Evolutionary conservation across 2,113 vertebrate species (phyloP), one percentile per base, ranked within the genome.

Genomic region (Girardinichthys multiradiatus): DNA sequence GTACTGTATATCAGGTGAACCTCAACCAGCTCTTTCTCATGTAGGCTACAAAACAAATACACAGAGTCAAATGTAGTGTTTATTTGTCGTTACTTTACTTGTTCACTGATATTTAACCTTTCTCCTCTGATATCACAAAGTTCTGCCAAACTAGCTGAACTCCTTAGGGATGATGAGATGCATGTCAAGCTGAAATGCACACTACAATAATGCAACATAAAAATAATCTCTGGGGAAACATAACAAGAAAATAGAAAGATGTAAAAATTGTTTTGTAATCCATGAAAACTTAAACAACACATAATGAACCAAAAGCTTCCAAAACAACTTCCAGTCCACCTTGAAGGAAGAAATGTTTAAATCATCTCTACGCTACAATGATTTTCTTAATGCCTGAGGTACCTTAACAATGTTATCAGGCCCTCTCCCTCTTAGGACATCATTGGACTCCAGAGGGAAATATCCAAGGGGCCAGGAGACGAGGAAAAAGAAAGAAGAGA

Each of bases 381-480:
- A 74, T 77, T 86, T 80, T 67, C 33, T 24, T 51, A 59, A 77
- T 58, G 83, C 76, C 68, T 27, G 60, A 21, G 76, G 76, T 74
- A 80, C 67, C 73, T 31, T 63, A 72, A 45, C 66, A 24, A 45
- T 1, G 64, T 86, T 68, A 21, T 74, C 74, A 14, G 13, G 12
- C 69, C 59, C 45, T 74, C 60, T 13, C 11, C 13, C 70, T 37
- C 68, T 5, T 67, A 31, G 64, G 0, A 26, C 45, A 17, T 29
- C 3, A 13, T 14, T 17, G 48, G 37, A 17, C 5, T 79, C 77
- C 8, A 30, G 57, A 59, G 78, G 74, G 81, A 66, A 72, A 83
- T 54, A 62, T 78, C 57, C 9, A 14, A 3, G 9, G 8, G 70
- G 68, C 51, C 17, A 31, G 59, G 59, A 10, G 57, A 73, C 24